Evolutionary conservation across 2,113 vertebrate species (phyloP).

Genomic region (Lophotis ruficrista): DNA sequence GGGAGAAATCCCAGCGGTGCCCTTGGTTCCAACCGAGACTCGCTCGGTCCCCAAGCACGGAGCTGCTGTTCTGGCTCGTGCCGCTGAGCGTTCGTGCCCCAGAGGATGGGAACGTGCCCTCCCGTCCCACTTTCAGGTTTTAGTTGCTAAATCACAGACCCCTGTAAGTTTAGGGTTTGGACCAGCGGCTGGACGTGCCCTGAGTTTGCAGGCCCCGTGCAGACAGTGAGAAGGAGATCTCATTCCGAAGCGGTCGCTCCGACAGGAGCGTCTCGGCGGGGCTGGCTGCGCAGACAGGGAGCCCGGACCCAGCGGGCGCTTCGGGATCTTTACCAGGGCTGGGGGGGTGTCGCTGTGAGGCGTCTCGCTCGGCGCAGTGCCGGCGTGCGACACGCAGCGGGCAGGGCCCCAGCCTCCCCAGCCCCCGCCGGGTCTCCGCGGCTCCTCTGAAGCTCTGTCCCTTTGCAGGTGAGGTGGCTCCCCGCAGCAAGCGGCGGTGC

Average conservation of each 20-base stretch:
- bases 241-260: not conserved
- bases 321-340: not conserved
- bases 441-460: not conserved
- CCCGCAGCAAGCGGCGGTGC: constrained; percentile 93
- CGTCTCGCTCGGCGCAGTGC: not conserved
- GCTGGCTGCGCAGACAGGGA: not conserved
- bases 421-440: not conserved
- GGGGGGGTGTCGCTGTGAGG: not conserved
- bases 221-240: not conserved
- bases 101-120: not conserved
- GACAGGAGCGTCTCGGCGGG: not conserved
- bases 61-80: not conserved
- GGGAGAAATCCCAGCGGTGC: not conserved
- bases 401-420: not conserved
- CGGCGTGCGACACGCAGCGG: not conserved
- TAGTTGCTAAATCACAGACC: not conserved
- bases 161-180: not conserved
- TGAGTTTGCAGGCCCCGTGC: not conserved
- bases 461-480: constrained; percentile 82
- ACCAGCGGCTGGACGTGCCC: not conserved
- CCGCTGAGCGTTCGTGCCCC: not conserved
- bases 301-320: not conserved
- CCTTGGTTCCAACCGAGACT: not conserved
- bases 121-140: not conserved
- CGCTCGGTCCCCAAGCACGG: fast-evolving